A percentile compares a stretch with the other conserved stretches of the same genome.
phyloP scores from a whole-genome alignment of 2,888 invertebrate species.

The Dasypogon diadema region DNA sequence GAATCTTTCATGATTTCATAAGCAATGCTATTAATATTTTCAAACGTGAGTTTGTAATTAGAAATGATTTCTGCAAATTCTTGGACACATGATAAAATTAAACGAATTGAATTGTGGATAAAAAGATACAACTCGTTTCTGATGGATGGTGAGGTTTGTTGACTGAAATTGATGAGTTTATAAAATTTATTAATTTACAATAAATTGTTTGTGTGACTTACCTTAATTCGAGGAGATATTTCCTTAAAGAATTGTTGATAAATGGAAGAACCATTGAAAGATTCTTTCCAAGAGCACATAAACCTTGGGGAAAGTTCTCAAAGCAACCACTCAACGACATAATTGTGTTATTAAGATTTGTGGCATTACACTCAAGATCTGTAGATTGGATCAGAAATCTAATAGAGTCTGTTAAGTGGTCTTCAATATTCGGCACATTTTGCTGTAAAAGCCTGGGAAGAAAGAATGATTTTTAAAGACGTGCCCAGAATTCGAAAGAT shows the following conservation, averaged over 20 bases:
- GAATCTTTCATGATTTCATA: slow-evolving; percentile 67
- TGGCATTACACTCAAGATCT: not conserved
- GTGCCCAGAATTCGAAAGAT: not conserved
- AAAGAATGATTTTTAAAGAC: not conserved
- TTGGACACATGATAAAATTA: slow-evolving; percentile 66
- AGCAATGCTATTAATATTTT: slow-evolving; percentile 56
- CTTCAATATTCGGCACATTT: not conserved
- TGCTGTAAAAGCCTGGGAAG: too few relatives aligned
- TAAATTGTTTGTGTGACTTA: slow-evolving; percentile 55
- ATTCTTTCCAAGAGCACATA: slow-evolving; percentile 60
- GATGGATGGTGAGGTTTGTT: slow-evolving; percentile 63
- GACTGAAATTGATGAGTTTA: slow-evolving; percentile 49
- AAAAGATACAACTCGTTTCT: slow-evolving; percentile 65
- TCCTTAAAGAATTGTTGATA: slow-evolving; percentile 60
- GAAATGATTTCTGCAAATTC: slow-evolving; percentile 60
- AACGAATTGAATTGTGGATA: slow-evolving; percentile 68
- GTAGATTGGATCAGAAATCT: not conserved
- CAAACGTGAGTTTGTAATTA: not conserved
- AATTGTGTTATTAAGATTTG: slow-evolving; percentile 51
- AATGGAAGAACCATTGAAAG: slow-evolving; percentile 61
- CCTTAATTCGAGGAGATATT: slow-evolving; percentile 62
- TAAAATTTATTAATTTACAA: not conserved
- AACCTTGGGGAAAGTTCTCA: slow-evolving; percentile 65
- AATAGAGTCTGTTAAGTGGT: not conserved
- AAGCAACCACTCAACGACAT: slow-evolving; percentile 63